phyloP scores from a whole-genome alignment of 1,140 invertebrate genomes.

The Patella vulgata region DNA sequence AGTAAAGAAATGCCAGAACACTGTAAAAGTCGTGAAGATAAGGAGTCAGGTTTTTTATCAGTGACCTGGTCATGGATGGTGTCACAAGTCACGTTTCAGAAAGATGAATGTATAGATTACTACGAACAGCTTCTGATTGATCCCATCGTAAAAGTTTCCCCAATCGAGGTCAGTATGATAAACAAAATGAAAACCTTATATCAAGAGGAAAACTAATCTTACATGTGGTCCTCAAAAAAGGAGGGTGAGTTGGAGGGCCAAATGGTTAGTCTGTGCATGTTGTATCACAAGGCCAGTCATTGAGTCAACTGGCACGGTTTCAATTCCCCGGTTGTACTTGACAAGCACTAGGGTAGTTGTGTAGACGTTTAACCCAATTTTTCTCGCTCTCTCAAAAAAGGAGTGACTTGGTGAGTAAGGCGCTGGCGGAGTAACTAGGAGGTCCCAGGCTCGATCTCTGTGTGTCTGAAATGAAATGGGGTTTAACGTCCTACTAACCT shows the following conservation, averaged over 20 bases:
- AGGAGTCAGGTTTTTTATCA: conserved; percentile 13
- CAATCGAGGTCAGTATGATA: conserved; percentile 40
- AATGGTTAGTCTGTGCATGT: too few species aligned
- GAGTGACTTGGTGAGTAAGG: not conserved
- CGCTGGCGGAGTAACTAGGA: not conserved
- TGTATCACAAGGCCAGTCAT: too few species aligned
- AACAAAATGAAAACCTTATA: not conserved
- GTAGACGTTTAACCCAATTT: not conserved
- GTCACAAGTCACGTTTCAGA: conserved; percentile 31
- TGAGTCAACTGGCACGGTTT: too few species aligned
- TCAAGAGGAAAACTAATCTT: too few species aligned
- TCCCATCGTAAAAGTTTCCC: conserved; percentile 43
- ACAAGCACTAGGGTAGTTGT: not conserved
- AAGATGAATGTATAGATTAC: conserved; percentile 51
- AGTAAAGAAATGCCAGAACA: conserved; percentile 39
- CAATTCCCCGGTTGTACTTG: too few species aligned
- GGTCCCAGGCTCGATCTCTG: too few species aligned
- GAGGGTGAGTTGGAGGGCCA: not conserved
- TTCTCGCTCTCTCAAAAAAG: not conserved
- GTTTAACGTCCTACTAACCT: too few species aligned
- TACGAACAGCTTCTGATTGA: conserved; percentile 47
- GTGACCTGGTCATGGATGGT: conserved; percentile 9
- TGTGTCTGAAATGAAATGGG: not conserved
- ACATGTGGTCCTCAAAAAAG: not conserved
- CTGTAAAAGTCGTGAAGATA: conserved; percentile 28